Conservation (phyloP, 2,113 vertebrate genomes). For the Carlito syrichta region DNA sequence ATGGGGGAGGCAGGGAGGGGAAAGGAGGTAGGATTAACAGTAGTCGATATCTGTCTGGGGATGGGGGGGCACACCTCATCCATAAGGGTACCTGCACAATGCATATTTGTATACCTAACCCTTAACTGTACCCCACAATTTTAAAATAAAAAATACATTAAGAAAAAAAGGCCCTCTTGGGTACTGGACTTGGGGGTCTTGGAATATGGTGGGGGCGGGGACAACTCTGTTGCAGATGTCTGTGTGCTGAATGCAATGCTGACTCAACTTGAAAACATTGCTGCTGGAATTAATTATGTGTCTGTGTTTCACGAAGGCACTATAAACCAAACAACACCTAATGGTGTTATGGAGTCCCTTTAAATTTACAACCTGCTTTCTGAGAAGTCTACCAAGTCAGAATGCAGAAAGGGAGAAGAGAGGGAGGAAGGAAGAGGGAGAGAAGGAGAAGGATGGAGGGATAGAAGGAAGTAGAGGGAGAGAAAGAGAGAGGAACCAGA, state of each 20-base stretch:
- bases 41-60: too few species aligned
- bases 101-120: too few species aligned
- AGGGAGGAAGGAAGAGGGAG: too few species aligned
- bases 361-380: conserved; percentile 22
- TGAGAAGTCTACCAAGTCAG: background rate
- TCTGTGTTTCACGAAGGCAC: background rate
- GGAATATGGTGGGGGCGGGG: accelerated
- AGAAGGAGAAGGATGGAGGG: too few species aligned
- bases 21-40: too few species aligned
- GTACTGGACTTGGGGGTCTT: background rate
- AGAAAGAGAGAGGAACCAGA: background rate
- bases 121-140: too few species aligned
- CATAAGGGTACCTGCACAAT: too few species aligned
- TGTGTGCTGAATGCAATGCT: background rate
- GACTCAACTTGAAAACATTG: background rate
- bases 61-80: too few species aligned
- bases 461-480: too few species aligned
- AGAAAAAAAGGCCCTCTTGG: accelerated
- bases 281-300: conserved; percentile 29
- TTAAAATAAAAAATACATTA: too few species aligned
- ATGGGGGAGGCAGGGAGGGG: too few species aligned
- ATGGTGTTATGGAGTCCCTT: background rate
- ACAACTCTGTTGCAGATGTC: background rate
- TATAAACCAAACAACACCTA: conserved; percentile 21
- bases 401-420: background rate